Evolutionary conservation across 2,888 invertebrate species (phyloP), one percentile per base, ranked within the genome.

Genomic region (Sthenelais limicola): DNA sequence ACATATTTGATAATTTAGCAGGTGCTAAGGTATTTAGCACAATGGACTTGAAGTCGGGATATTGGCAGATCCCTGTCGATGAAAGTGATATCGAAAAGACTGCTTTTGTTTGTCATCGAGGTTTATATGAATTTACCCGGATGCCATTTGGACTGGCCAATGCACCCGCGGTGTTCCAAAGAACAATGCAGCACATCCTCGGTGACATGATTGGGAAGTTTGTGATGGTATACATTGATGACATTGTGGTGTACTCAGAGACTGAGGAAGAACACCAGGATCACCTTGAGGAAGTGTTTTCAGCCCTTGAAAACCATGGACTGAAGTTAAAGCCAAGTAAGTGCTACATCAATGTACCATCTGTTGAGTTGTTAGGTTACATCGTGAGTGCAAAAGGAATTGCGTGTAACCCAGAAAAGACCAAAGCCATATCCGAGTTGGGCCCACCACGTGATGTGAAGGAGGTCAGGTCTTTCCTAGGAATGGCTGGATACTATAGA

Each of bases 401-500:
- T 24, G 18, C 28, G n/a, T 38, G 26, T 18, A 26, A 58, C 48
- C 58, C 71, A 9, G 43, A 56, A 33, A 71, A 71, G 32, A 32
- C 32, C 7, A 33, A 58, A 43, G 71, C 52, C 15, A 71, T 71
- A 30, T 5, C 24, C 3, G 49, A 58, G 12, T 26, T 71, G 56
- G 56, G 28, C 1, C 38, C 54, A 15, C 71, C 71, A 38, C 9
- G 15, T 18, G 30, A 24, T 28, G 58, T 58, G n/a, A 71, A 24
- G 35, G 71, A 28, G 12, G 58, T 71, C 3, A 18, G 49, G 7
- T 30, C 49, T n/a, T 54, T 71, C 24, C 43, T 71, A n/a, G 71
- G 71, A n/a, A 69, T 74, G 69, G 28, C 66, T 3, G 69, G 66
- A 12, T 74, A 73, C 43, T 74, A 74, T 43, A 24, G 73, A 21